phyloP scores from a whole-genome alignment of 2,113 vertebrate genomes.

The Thunnus maccoyii region DNA sequence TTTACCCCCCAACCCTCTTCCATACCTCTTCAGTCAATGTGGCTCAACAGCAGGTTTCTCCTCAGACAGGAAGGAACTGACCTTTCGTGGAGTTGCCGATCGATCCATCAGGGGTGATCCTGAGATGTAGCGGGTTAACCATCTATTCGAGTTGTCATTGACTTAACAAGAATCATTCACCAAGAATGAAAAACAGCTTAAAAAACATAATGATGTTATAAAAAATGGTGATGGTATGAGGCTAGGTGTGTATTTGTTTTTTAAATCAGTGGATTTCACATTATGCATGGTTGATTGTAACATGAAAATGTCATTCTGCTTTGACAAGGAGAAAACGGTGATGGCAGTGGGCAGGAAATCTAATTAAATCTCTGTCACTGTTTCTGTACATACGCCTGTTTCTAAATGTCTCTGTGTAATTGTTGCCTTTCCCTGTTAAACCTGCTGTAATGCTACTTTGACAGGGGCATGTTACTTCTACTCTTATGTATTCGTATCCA shows the following conservation, averaged over 20 bases:
- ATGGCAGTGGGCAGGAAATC: conserved; percentile 35
- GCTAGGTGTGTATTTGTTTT: neutral
- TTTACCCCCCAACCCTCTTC: neutral
- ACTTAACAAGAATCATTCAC: neutral
- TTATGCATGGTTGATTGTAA: neutral
- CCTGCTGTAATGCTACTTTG: conserved; percentile 12
- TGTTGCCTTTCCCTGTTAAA: neutral
- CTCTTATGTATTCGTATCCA: neutral
- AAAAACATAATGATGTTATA: neutral
- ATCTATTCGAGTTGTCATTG: conserved; percentile 9
- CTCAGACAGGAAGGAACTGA: conserved; percentile 63
- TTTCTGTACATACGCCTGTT: neutral
- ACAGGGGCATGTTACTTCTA: conserved; percentile 2
- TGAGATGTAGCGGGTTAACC: conserved; percentile 36
- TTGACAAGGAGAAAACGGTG: conserved; percentile 29
- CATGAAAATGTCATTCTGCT: conserved; percentile 2
- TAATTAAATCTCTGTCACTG: conserved; percentile 45
- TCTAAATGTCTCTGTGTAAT: neutral
- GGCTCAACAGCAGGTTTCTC: conserved; percentile 61
- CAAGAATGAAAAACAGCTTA: neutral
- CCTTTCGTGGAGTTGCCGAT: conserved; percentile 51
- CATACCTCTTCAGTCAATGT: conserved; percentile 13
- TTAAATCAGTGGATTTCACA: neutral
- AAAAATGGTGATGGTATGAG: neutral
- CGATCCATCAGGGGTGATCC: conserved; percentile 43